Percentiles rank a stretch among this genome's conserved stretches.
phyloP scores from a whole-genome alignment of 2,888 invertebrate species.

The Torymus aiolomorphi region DNA sequence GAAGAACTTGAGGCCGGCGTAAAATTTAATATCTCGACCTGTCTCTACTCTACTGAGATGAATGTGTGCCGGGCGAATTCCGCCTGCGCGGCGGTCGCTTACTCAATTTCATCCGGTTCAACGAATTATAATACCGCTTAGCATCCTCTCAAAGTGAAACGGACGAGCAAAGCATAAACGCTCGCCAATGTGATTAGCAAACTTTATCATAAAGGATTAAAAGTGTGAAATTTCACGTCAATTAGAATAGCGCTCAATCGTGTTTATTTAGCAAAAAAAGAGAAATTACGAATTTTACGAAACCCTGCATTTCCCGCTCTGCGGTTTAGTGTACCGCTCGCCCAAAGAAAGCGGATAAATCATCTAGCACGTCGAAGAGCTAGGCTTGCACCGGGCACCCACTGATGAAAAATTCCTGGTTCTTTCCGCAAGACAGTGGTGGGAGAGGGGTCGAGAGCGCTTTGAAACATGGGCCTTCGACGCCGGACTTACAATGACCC shows the following conservation, averaged over 20 bases:
- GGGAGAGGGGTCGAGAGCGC: not conserved
- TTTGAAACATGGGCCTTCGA: conserved; percentile 35
- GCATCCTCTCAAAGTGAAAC: conserved; percentile 56
- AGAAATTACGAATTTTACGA: too few relatives aligned
- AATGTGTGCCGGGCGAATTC: conserved; percentile 38
- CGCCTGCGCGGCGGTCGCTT: conserved; percentile 26
- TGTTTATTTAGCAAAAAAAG: too few relatives aligned
- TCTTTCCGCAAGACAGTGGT: conserved; percentile 36
- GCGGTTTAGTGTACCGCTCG: conserved; percentile 32
- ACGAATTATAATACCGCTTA: conserved; percentile 69
- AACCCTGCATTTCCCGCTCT: too few relatives aligned
- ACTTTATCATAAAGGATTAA: too few relatives aligned
- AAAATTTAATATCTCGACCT: conserved; percentile 60
- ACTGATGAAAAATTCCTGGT: conserved; percentile 52
- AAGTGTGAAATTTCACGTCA: too few relatives aligned
- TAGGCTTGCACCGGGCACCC: not conserved
- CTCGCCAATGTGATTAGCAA: too few relatives aligned
- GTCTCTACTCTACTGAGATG: conserved; percentile 39
- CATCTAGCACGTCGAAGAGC: conserved; percentile 57
- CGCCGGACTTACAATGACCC: conserved; percentile 44
- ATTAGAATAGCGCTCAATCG: too few relatives aligned
- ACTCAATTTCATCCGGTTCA: conserved; percentile 69
- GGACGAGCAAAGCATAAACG: too few relatives aligned
- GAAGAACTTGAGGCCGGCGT: conserved; percentile 13
- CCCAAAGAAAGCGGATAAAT: conserved; percentile 68